These are phyloP conservation scores for Montipora capitata DNA, from an alignment of 92 coral and sea anemone genomes.

Conservation along the genomic window DNA sequence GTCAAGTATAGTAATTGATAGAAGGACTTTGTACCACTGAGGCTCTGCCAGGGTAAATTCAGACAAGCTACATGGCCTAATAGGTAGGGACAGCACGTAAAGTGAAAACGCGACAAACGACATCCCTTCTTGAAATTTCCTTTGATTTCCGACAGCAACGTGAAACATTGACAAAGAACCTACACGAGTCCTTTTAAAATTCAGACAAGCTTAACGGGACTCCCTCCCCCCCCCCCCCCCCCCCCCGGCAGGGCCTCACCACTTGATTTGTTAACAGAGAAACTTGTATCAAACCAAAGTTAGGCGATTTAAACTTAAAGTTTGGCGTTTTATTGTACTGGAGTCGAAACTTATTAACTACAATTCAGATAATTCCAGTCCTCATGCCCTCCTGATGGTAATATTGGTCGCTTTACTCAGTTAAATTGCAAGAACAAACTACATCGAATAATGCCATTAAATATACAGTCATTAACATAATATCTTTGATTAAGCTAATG, in stretches of 20 bases:
- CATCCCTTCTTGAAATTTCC: no score
- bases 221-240: no score
- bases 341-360: neutral
- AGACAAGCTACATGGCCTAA: no score
- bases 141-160: no score
- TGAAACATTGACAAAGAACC: no score
- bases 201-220: neutral
- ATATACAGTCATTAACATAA: neutral
- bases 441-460: constrained; percentile 6
- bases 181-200: neutral
- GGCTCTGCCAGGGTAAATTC: no score
- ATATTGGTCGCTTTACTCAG: constrained; percentile 6
- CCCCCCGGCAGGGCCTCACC: no score
- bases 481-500: constrained; percentile 1
- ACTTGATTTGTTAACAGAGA: neutral
- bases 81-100: no score
- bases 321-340: neutral
- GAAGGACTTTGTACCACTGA: no score
- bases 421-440: no score
- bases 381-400: neutral
- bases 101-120: no score
- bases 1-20: no score
- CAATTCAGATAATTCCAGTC: neutral
- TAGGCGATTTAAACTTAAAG: neutral
- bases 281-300: neutral